Conservation (phyloP, 2,113 vertebrate genomes). For the Eurypyga helias region DNA sequence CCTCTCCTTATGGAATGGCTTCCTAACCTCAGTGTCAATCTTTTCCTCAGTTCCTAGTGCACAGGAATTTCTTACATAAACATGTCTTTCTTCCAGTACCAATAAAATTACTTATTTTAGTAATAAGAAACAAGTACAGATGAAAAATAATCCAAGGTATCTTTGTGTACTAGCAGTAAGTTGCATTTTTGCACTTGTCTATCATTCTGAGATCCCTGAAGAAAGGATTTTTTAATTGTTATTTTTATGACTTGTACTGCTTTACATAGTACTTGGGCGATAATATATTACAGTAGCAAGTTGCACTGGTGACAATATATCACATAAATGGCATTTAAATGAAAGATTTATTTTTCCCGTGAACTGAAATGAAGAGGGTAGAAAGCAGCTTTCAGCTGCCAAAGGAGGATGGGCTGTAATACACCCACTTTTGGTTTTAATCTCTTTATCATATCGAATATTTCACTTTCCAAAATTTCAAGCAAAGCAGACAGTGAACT, state of each 20-base stretch:
- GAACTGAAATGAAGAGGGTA: neutral
- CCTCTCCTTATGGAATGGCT: neutral
- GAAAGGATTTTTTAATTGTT: neutral
- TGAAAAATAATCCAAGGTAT: neutral
- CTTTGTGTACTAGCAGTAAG: neutral
- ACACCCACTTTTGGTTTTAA: neutral
- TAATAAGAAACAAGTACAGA: neutral
- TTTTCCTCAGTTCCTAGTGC: neutral
- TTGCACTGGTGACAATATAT: neutral
- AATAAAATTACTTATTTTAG: neutral
- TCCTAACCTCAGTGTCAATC: neutral
- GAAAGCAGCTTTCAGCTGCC: neutral
- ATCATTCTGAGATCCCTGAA: neutral
- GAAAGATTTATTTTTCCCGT: neutral
- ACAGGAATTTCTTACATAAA: neutral
- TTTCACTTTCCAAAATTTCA: neutral
- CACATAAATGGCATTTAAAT: neutral
- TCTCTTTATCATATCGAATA: neutral
- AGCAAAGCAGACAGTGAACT: neutral
- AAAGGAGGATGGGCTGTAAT: neutral
- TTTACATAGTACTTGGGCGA: neutral
- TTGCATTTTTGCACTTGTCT: neutral
- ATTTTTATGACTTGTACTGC: neutral
- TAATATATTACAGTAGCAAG: neutral
- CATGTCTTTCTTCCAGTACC: neutral